Percentiles rank a stretch among this genome's conserved stretches.
Conservation (phyloP, 2,888 invertebrate species). For the Lycaena phlaeas region DNA sequence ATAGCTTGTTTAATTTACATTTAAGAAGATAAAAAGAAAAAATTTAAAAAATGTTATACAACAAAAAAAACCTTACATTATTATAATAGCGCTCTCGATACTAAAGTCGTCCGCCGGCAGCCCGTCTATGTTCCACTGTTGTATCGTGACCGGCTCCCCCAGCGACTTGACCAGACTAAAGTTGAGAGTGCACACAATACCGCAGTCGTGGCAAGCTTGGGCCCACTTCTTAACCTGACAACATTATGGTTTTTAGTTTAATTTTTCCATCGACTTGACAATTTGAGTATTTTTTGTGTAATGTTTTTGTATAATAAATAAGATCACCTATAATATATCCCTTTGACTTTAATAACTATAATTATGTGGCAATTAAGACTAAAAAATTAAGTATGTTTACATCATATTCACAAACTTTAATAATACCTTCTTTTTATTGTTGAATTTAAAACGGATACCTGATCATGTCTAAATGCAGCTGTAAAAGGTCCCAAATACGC, state of each 20-base stretch:
- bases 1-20: no score
- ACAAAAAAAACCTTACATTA: conserved; percentile 72
- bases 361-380: no score
- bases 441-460: conserved; percentile 36
- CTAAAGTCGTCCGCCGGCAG: conserved; percentile 92
- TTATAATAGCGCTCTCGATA: conserved; percentile 92
- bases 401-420: no score
- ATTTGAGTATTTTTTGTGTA: no score
- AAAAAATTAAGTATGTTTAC: no score
- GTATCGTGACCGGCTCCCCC: conserved; percentile 90
- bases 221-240: conserved; percentile 83
- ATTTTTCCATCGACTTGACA: no score
- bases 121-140: conserved; percentile 93
- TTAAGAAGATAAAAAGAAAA: no score
- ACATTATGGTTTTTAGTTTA: not conserved
- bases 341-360: no score
- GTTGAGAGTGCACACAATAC: conserved; percentile 82
- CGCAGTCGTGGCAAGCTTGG: conserved; percentile 75
- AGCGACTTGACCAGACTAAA: conserved; percentile 85
- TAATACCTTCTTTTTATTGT: no score
- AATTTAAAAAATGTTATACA: no score
- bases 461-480: conserved; percentile 76
- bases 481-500: conserved; percentile 95
- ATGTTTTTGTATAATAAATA: no score
- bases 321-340: no score